These are phyloP conservation scores for Pristionchus fissidentatus DNA, from an alignment of 2,888 invertebrate species.

Conservation along the genomic window DNA sequence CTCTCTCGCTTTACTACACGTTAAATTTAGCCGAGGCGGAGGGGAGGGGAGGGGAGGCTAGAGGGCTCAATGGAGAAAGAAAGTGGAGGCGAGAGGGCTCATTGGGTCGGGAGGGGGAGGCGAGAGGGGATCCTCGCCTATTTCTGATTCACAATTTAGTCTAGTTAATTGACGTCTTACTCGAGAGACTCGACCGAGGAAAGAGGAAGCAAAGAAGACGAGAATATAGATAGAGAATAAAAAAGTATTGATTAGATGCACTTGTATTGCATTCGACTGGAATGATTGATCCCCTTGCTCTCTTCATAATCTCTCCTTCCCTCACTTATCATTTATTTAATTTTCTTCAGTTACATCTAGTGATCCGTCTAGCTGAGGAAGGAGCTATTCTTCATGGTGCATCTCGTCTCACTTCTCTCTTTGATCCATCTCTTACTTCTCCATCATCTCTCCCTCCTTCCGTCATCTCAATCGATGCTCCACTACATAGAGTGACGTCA, in stretches of 20 bases:
- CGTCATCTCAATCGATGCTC: slow-evolving; percentile 66
- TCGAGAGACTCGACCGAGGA: background rate
- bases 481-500: slow-evolving; percentile 58
- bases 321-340: background rate
- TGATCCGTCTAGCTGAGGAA: slow-evolving; percentile 69
- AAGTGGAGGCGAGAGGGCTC: background rate
- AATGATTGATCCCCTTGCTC: background rate
- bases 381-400: slow-evolving; percentile 57
- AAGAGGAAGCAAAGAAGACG: background rate
- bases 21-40: slow-evolving; percentile 52
- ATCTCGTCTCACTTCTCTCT: background rate
- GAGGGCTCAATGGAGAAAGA: background rate
- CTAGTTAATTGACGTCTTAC: background rate
- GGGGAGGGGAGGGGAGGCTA: background rate
- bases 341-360: slow-evolving; percentile 68
- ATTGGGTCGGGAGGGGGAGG: background rate
- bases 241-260: background rate
- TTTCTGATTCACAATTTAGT: background rate
- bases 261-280: background rate
- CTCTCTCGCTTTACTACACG: slow-evolving; percentile 53
- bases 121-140: background rate
- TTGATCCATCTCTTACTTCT: background rate
- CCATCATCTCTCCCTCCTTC: background rate
- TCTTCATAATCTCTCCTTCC: background rate
- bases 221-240: background rate